A percentile compares a stretch with the other conserved stretches of the same genome.
phyloP scores from a whole-genome alignment of 2,888 invertebrate species.

The Athripsodes cinereus region DNA sequence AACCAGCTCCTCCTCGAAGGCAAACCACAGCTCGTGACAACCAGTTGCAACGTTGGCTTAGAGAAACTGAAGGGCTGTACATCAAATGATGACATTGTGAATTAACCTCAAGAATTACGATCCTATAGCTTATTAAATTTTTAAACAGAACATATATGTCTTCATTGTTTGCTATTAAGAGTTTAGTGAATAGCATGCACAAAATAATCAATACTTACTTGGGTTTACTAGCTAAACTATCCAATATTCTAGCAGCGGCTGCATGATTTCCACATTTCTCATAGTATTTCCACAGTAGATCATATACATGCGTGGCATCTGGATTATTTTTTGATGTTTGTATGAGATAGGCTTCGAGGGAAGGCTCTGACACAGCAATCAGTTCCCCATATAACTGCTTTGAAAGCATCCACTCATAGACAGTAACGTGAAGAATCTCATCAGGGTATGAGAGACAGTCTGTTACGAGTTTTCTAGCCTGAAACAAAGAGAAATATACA shows the following conservation, averaged over 20 bases:
- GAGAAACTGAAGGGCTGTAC: conserved; percentile 33
- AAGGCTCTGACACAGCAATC: conserved; percentile 59
- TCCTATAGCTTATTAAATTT: no score
- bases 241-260: conserved; percentile 86
- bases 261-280: conserved; percentile 88
- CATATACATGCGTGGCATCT: conserved; percentile 58
- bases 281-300: conserved; percentile 93
- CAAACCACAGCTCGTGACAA: conserved; percentile 92
- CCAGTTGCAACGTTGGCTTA: conserved; percentile 82
- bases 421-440: conserved; percentile 82
- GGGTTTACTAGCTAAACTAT: conserved; percentile 73
- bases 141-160: no score
- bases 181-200: no score
- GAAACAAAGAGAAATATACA: conserved; percentile 21
- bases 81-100: no score
- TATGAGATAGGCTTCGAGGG: conserved; percentile 70
- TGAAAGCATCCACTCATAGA: conserved; percentile 90
- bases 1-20: conserved; percentile 78
- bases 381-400: conserved; percentile 68
- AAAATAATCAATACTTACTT: conserved; percentile 41
- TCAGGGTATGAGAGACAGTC: conserved; percentile 68
- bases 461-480: conserved; percentile 58
- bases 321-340: conserved; percentile 52
- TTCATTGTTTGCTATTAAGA: no score
- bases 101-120: no score